Conservation (phyloP, 2,113 vertebrate species). For the Pangasianodon gigas region DNA sequence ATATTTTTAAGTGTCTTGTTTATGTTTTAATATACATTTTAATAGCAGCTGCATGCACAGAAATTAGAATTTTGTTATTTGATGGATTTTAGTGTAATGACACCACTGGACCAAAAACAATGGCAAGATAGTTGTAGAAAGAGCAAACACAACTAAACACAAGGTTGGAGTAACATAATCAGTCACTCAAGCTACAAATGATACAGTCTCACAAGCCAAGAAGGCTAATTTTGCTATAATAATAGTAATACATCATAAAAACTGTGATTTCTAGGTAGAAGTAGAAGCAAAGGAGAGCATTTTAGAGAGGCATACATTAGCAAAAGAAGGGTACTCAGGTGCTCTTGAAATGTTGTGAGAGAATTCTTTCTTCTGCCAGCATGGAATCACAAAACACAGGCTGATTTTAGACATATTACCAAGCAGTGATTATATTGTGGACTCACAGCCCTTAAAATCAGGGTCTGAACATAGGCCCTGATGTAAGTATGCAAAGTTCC, state of each 20-base stretch:
- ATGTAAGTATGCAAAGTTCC: not conserved
- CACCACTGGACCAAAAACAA: not conserved
- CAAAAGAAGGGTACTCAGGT: not conserved
- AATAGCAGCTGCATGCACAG: not conserved
- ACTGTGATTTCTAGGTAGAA: not conserved
- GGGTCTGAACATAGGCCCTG: not conserved
- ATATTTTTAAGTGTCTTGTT: not conserved
- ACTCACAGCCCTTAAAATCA: not conserved
- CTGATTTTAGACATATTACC: not conserved
- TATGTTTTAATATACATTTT: not conserved
- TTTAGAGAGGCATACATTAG: not conserved
- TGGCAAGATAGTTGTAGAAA: not conserved
- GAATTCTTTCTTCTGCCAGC: not conserved
- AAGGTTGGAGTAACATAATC: not conserved
- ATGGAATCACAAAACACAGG: not conserved
- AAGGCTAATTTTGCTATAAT: not conserved
- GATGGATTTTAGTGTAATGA: not conserved
- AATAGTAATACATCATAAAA: not conserved
- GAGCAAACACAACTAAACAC: not conserved
- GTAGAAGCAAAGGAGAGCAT: not conserved
- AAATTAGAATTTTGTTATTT: not conserved
- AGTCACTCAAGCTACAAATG: not conserved
- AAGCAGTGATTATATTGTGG: not conserved
- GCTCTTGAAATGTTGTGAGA: not conserved
- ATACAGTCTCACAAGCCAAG: not conserved